Evolutionary conservation across 2,888 invertebrate genomes (phyloP).

Genomic region (Heteromurus nitidus): DNA sequence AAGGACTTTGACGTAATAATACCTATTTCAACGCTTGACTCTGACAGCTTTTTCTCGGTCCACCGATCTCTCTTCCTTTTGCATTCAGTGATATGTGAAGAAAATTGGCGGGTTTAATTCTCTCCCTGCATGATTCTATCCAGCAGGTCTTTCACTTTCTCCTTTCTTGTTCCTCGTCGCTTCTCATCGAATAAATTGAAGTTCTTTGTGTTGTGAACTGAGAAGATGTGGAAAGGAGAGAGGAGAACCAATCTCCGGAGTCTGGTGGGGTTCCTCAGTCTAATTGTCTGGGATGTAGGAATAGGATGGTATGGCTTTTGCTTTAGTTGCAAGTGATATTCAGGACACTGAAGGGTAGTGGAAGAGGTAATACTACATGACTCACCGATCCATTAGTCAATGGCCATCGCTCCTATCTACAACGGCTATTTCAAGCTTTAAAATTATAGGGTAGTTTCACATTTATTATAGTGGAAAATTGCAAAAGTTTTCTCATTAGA

Average conservation of each 20-base stretch:
- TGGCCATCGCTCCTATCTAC: neutral
- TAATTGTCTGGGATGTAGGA: conserved; percentile 59
- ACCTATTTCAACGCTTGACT: conserved; percentile 69
- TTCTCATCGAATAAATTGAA: conserved; percentile 68
- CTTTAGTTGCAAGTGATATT: conserved; percentile 29
- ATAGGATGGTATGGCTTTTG: too few species aligned
- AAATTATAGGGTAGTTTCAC: conserved; percentile 38
- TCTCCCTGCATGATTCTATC: conserved; percentile 56
- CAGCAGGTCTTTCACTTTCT: conserved; percentile 55
- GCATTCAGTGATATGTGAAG: conserved; percentile 72
- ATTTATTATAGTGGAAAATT: conserved; percentile 50
- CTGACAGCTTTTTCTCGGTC: conserved; percentile 73
- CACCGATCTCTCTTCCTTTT: conserved; percentile 69
- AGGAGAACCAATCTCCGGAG: conserved; percentile 67
- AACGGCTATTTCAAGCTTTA: conserved; percentile 2
- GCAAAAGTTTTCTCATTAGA: conserved; percentile 63
- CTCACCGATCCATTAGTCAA: neutral
- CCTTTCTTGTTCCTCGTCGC: conserved; percentile 39
- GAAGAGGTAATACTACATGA: conserved; percentile 28
- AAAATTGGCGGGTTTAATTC: conserved; percentile 73
- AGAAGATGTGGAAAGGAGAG: conserved; percentile 31
- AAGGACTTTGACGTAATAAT: conserved; percentile 67
- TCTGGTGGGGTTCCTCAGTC: conserved; percentile 63
- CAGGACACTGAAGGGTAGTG: neutral
- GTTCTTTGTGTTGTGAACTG: conserved; percentile 67